Evolutionary conservation across 2,797 vertebrate species (phyloP).

Genomic region (Scyliorhinus canicula): DNA sequence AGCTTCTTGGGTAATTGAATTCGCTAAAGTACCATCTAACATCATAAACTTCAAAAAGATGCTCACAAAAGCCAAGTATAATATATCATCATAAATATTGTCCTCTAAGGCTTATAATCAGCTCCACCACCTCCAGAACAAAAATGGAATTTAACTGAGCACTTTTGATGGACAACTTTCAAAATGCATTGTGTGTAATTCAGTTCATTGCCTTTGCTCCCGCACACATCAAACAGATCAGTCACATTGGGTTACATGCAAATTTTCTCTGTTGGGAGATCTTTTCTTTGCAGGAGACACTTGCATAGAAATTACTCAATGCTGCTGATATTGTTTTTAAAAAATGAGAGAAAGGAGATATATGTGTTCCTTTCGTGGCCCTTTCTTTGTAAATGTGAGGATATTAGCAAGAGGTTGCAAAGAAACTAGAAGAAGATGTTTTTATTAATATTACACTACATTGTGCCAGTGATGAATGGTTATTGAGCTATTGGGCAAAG

Average conservation of each 20-base stretch:
- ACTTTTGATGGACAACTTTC: not conserved
- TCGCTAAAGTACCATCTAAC: not conserved
- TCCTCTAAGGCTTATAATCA: not conserved
- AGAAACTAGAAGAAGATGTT: not conserved
- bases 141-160: not conserved
- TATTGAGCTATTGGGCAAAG: not conserved
- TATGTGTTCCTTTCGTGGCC: not conserved
- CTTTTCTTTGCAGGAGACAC: not conserved
- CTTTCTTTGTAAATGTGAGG: not conserved
- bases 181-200: not conserved
- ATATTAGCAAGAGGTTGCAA: not conserved
- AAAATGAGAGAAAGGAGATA: constrained; percentile 1
- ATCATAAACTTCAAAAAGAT: not conserved
- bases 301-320: not conserved
- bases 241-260: not conserved
- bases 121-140: not conserved
- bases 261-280: constrained; percentile 22
- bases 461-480: not conserved
- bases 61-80: not conserved
- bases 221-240: constrained; percentile 7
- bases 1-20: not conserved
- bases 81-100: not conserved
- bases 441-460: not conserved
- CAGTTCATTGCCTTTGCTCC: not conserved
- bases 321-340: not conserved